Conservation (phyloP, 1,140 invertebrate species). For the Zaprionus taronus region DNA sequence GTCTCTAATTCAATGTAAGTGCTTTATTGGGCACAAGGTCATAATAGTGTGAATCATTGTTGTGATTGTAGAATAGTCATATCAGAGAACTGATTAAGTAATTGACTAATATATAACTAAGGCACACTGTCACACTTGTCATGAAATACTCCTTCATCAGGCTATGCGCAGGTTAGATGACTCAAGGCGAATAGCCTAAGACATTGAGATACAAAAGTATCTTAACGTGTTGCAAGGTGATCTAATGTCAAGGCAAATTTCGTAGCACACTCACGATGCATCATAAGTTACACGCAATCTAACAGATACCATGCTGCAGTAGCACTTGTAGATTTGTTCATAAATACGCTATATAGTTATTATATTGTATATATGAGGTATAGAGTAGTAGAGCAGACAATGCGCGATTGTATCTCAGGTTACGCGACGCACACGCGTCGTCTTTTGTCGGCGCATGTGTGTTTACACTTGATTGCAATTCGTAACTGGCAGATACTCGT, state of each 20-base stretch:
- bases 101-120: conserved; percentile 13
- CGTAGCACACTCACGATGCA: conserved; percentile 2
- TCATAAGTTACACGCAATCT: conserved; percentile 45
- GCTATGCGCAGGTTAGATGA: neutral
- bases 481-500: conserved; percentile 61
- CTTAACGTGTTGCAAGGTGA: neutral
- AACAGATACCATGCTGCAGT: conserved; percentile 14
- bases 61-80: conserved; percentile 1
- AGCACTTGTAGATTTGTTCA: neutral
- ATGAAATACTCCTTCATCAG: neutral
- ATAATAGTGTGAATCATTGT: conserved; percentile 28
- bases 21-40: conserved; percentile 30
- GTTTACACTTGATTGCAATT: conserved; percentile 75
- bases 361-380: neutral
- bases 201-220: neutral
- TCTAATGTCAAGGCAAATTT: conserved; percentile 45
- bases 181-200: conserved; percentile 1
- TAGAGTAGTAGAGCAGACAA: neutral
- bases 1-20: conserved; percentile 22
- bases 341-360: too few relatives aligned
- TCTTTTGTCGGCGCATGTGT: conserved; percentile 69
- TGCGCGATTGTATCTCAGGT: conserved; percentile 62
- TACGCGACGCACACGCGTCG: conserved; percentile 61
- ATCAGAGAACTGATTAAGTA: conserved; percentile 23
- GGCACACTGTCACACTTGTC: conserved; percentile 7